Conservation (phyloP, 2,888 invertebrate species). For the Agriotes lineatus region DNA sequence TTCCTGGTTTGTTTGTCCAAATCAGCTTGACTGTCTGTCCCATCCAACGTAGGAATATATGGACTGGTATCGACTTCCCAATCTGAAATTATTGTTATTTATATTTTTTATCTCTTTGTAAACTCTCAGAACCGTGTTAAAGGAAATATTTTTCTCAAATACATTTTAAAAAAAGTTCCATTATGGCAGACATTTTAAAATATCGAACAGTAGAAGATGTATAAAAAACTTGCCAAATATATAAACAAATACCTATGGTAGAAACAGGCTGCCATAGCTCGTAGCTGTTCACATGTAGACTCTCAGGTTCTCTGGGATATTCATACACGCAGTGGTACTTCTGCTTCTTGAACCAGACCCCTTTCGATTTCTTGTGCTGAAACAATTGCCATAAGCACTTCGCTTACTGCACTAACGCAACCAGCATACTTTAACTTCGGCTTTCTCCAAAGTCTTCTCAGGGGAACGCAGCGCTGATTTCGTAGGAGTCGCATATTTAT, state of each 20-base stretch:
- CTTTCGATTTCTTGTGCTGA: constrained; percentile 59
- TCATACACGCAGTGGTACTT: constrained; percentile 88
- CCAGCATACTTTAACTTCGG: constrained; percentile 36
- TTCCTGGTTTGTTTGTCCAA: constrained; percentile 51
- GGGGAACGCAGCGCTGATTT: constrained; percentile 79
- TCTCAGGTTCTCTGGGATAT: constrained; percentile 80
- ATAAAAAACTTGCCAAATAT: no score
- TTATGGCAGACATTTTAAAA: no score
- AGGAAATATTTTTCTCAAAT: no score
- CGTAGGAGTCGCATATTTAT: constrained; percentile 80
- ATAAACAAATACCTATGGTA: constrained; percentile 62
- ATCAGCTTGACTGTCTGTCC: constrained; percentile 25
- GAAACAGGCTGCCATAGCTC: constrained; percentile 63
- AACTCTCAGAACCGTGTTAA: no score
- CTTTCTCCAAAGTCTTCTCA: constrained; percentile 66
- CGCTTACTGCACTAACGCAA: constrained; percentile 45
- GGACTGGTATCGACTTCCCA: constrained; percentile 65
- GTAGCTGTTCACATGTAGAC: constrained; percentile 60
- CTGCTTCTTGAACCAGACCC: constrained; percentile 85
- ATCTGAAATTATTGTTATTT: constrained; percentile 61
- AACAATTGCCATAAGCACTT: constrained; percentile 61
- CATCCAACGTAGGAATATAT: constrained; percentile 45
- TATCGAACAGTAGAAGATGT: no score
- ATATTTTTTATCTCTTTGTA: no score
- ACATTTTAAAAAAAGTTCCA: no score